A percentile compares a stretch with the other conserved stretches of the same genome.
Conservation (phyloP, 2,888 invertebrate species). For the Lapara coniferarum region DNA sequence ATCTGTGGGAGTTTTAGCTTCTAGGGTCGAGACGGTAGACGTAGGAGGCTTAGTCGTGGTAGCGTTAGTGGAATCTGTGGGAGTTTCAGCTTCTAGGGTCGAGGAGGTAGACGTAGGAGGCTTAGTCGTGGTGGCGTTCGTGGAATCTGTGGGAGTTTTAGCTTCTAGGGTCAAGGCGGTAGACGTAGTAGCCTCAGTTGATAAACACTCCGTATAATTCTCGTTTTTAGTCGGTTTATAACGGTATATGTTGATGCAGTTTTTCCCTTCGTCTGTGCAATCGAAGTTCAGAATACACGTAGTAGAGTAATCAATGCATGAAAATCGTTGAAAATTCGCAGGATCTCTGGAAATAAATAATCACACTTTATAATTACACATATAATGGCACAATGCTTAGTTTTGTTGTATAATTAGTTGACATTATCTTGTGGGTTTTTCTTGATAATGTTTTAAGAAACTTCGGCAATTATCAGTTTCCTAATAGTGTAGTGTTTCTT, state of each 20-base stretch:
- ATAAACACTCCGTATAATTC: too few species aligned
- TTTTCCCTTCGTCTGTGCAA: neutral
- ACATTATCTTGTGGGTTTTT: neutral
- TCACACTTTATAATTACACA: neutral
- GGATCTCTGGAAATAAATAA: neutral
- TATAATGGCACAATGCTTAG: too few species aligned
- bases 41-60: neutral
- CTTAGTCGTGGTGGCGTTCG: neutral
- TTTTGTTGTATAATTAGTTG: neutral
- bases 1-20: neutral
- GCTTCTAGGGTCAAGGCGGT: neutral
- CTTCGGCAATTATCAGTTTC: neutral
- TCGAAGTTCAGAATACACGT: neutral
- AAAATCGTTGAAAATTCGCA: neutral
- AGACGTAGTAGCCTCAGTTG: neutral
- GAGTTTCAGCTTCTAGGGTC: neutral
- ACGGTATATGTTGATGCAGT: neutral
- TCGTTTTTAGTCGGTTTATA: neutral
- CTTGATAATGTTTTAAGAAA: neutral
- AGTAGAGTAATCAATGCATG: neutral
- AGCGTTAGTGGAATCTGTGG: neutral
- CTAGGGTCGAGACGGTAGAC: neutral
- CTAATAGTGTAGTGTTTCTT: neutral
- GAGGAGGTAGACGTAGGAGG: neutral
- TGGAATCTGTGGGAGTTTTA: neutral